A percentile compares a stretch with the other conserved stretches of the same genome.
phyloP scores from a whole-genome alignment of 2,797 vertebrate species.

The Discoglossus pictus region DNA sequence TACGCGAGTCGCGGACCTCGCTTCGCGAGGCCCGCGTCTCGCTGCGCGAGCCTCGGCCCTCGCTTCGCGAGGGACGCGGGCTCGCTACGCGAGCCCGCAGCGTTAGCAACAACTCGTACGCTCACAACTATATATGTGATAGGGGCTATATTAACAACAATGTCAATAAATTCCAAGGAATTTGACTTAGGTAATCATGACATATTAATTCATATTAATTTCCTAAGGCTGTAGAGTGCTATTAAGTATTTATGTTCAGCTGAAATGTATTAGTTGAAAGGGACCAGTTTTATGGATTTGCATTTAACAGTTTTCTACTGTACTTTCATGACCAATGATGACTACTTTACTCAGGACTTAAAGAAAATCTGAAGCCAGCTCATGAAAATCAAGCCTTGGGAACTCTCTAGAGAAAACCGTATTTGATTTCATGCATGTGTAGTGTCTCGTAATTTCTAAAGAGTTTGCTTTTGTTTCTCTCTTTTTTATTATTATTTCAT shows the following conservation, averaged over 20 bases:
- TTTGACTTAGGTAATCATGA: constrained; percentile 13
- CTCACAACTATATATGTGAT: too few species aligned
- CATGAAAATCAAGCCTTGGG: constrained; percentile 28
- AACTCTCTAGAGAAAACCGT: constrained; percentile 35
- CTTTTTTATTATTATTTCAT: constrained; percentile 39
- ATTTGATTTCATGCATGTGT: constrained; percentile 34
- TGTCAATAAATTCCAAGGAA: constrained; percentile 22
- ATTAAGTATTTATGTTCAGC: constrained; percentile 21
- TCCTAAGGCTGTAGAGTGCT: constrained; percentile 20
- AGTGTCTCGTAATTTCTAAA: constrained; percentile 40
- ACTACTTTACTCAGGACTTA: constrained; percentile 4
- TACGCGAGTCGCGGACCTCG: too few species aligned
- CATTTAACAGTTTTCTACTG: constrained; percentile 37
- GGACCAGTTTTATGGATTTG: constrained; percentile 28
- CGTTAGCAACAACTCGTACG: too few species aligned
- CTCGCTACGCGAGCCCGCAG: too few species aligned
- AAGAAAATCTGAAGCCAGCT: constrained; percentile 15
- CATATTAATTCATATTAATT: constrained; percentile 21
- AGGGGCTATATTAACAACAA: constrained; percentile 13
- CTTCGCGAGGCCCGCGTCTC: too few species aligned
- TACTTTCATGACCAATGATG: constrained; percentile 9
- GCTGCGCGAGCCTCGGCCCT: too few species aligned
- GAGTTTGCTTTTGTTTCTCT: constrained; percentile 34
- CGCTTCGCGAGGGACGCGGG: too few species aligned
- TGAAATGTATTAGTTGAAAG: constrained; percentile 28